Evolutionary conservation across 1,140 invertebrate species (phyloP).

Genomic region (Chionoecetes opilio): DNA sequence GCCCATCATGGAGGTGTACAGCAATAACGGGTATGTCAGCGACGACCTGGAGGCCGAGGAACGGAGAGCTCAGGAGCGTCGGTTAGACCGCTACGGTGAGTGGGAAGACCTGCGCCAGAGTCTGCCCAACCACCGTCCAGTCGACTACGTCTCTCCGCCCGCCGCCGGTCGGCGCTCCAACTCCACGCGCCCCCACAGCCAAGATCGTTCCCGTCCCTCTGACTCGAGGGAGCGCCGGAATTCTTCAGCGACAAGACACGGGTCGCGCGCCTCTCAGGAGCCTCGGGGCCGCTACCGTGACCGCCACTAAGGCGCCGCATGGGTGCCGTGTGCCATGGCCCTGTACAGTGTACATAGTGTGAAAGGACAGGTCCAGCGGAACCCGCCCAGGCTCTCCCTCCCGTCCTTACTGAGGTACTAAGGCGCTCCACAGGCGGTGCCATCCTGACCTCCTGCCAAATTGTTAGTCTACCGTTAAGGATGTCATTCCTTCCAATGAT

Average conservation of each 20-base stretch:
- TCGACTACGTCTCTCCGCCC: neutral
- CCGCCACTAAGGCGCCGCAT: constrained; percentile 51
- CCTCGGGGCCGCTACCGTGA: constrained; percentile 65
- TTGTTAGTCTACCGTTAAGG: too few species aligned
- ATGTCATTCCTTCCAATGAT: too few species aligned
- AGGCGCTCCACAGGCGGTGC: neutral
- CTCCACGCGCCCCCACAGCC: constrained; percentile 41
- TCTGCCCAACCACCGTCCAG: neutral
- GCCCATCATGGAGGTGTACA: constrained; percentile 83
- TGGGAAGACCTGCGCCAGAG: constrained; percentile 67
- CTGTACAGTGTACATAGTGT: constrained; percentile 78
- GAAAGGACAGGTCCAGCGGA: constrained; percentile 63
- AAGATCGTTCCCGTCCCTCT: constrained; percentile 38
- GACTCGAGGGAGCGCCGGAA: constrained; percentile 39
- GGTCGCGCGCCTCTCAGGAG: constrained; percentile 47
- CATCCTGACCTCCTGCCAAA: too few species aligned
- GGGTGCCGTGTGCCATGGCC: constrained; percentile 72
- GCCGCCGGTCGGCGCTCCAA: neutral
- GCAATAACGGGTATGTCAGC: constrained; percentile 83
- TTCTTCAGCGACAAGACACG: constrained; percentile 34
- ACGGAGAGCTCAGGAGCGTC: constrained; percentile 49
- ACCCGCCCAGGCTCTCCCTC: constrained; percentile 40
- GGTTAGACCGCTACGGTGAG: constrained; percentile 63
- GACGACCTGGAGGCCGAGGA: constrained; percentile 81
- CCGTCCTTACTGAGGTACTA: constrained; percentile 42